phyloP scores from a whole-genome alignment of 2,888 invertebrate species.

The Drosophila diplacantha region DNA sequence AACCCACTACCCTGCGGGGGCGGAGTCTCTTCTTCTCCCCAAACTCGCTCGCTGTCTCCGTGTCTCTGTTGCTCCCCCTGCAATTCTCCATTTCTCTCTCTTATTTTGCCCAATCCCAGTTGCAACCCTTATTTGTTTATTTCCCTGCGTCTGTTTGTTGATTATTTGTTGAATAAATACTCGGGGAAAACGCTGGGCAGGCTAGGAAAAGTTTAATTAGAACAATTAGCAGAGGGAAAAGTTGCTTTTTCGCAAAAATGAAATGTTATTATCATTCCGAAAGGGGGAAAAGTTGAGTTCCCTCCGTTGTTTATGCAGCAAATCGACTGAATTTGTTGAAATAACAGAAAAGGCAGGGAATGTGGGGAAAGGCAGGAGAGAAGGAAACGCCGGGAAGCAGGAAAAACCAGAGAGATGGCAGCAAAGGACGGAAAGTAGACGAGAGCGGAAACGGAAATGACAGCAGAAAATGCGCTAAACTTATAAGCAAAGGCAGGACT shows the following conservation, averaged over 20 bases:
- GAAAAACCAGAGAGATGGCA: neutral
- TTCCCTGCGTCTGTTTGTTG: constrained; percentile 40
- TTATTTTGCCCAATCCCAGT: constrained; percentile 45
- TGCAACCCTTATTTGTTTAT: constrained; percentile 58
- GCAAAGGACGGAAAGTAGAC: neutral
- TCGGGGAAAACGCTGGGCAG: constrained; percentile 8
- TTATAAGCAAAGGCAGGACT: constrained; percentile 48
- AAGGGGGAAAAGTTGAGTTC: constrained; percentile 29
- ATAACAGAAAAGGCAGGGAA: constrained; percentile 53
- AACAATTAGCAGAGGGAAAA: constrained; percentile 50
- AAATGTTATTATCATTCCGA: constrained; percentile 49
- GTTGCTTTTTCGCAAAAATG: constrained; percentile 18
- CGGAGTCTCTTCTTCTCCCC: constrained; percentile 41
- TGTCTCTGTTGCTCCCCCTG: constrained; percentile 17
- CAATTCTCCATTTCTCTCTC: constrained; percentile 13
- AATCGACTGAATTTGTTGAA: constrained; percentile 76
- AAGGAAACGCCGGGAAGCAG: no score
- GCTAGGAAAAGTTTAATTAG: constrained; percentile 59
- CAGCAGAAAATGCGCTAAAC: constrained; percentile 61
- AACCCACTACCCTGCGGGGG: constrained; percentile 15
- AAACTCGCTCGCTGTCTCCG: constrained; percentile 8
- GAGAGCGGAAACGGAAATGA: constrained; percentile 12
- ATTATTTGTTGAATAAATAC: constrained; percentile 62
- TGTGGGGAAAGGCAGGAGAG: neutral
- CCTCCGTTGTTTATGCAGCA: constrained; percentile 70